Conservation (phyloP, 2,797 vertebrate genomes). For the Platalea minor region DNA sequence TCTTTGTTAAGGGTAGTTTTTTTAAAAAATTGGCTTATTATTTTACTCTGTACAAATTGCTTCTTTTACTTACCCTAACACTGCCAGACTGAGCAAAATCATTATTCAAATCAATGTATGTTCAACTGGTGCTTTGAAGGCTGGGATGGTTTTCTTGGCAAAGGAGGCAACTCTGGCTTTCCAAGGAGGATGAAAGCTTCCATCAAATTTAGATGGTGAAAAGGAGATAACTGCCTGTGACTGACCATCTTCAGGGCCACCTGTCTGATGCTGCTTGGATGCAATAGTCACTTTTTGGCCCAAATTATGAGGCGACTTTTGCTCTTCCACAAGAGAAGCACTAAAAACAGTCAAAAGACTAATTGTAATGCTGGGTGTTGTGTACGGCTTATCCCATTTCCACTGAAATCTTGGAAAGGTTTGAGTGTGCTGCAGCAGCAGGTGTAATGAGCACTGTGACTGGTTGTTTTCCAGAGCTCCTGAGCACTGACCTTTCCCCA, state of each 20-base stretch:
- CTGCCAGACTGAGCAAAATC: background rate
- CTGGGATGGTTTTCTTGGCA: background rate
- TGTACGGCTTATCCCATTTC: background rate
- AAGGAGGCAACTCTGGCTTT: background rate
- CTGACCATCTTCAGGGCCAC: background rate
- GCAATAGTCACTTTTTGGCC: background rate
- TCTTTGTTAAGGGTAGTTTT: background rate
- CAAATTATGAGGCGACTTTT: background rate
- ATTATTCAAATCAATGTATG: background rate
- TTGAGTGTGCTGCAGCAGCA: background rate
- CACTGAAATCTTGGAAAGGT: background rate
- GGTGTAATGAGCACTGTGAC: background rate
- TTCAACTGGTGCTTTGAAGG: background rate
- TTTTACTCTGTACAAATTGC: background rate
- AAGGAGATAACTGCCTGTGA: background rate
- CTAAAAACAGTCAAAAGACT: background rate
- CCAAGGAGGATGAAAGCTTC: background rate
- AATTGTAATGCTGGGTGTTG: background rate
- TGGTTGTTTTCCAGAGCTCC: background rate
- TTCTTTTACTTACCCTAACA: background rate
- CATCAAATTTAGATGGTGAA: background rate
- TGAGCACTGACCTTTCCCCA: background rate
- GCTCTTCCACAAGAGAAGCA: background rate
- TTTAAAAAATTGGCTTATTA: background rate
- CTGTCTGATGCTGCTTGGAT: background rate